A percentile compares a stretch with the other conserved stretches of the same genome.
Evolutionary conservation across 2,888 invertebrate genomes (phyloP).

Genomic region (Dione juno): DNA sequence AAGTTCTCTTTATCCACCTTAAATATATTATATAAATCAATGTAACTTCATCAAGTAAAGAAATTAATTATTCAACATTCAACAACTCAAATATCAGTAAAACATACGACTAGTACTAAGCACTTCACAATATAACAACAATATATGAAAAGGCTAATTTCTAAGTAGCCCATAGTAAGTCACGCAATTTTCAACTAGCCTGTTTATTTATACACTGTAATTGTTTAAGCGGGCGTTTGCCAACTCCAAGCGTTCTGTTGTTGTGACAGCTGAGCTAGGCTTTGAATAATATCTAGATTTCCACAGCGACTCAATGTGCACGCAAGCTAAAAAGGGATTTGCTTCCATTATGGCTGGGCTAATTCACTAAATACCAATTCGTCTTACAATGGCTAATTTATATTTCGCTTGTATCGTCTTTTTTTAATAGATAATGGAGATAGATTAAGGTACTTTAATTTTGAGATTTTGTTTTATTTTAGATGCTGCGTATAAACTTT

Average conservation of each 20-base stretch:
- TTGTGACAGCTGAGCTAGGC: slow-evolving; percentile 41
- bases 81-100: not conserved
- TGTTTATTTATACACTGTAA: slow-evolving; percentile 36
- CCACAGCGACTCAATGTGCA: slow-evolving; percentile 22
- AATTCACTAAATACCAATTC: slow-evolving; percentile 8
- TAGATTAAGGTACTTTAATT: too few relatives aligned
- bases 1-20: not conserved
- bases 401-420: too few relatives aligned
- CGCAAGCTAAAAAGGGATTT: slow-evolving; percentile 13
- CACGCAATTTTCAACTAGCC: slow-evolving; percentile 22
- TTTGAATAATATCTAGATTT: slow-evolving; percentile 42
- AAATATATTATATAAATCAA: not conserved
- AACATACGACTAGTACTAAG: slow-evolving; percentile 1
- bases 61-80: too few relatives aligned
- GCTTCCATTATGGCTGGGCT: slow-evolving; percentile 14
- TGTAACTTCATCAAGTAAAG: too few relatives aligned
- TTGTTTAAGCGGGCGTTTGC: slow-evolving; percentile 26
- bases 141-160: slow-evolving; percentile 29
- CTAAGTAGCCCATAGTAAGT: slow-evolving; percentile 17
- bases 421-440: too few relatives aligned
- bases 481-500: too few relatives aligned
- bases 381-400: not conserved
- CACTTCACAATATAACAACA: not conserved
- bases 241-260: slow-evolving; percentile 35
- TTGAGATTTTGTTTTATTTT: too few relatives aligned